These are phyloP conservation scores for Muscidifurax raptorellus DNA, from an alignment of 1,140 invertebrate species.

Conservation along the genomic window DNA sequence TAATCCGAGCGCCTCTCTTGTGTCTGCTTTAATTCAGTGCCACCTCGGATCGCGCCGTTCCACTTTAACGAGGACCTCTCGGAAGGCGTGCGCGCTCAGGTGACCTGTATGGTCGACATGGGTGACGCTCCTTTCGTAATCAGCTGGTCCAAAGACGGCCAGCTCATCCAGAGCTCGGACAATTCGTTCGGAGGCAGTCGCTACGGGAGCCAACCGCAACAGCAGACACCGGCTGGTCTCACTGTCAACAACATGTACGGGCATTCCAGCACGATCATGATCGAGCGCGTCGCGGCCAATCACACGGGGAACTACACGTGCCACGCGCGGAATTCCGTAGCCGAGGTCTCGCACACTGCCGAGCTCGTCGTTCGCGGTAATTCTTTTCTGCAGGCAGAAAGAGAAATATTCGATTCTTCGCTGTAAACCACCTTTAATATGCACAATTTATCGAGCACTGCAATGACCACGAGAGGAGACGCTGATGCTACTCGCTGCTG, in stretches of 20 bases:
- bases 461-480: background rate
- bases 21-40: constrained; percentile 78
- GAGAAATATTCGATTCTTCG: background rate
- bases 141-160: constrained; percentile 88
- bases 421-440: constrained; percentile 40
- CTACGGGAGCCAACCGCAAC: constrained; percentile 45
- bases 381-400: constrained; percentile 49
- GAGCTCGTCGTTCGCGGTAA: constrained; percentile 83
- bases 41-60: constrained; percentile 90
- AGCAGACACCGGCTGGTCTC: constrained; percentile 62
- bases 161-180: constrained; percentile 76
- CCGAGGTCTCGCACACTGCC: constrained; percentile 80
- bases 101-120: constrained; percentile 95
- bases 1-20: background rate
- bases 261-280: constrained; percentile 92
- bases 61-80: constrained; percentile 78
- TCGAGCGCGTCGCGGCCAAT: constrained; percentile 88
- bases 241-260: constrained; percentile 82
- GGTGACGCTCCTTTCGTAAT: constrained; percentile 95
- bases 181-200: constrained; percentile 64
- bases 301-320: constrained; percentile 94
- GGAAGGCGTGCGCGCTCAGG: constrained; percentile 93
- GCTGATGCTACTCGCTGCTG: too few relatives aligned
- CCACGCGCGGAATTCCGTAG: constrained; percentile 89
- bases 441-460: constrained; percentile 5